Evolutionary conservation across 2,113 vertebrate genomes (phyloP).

Genomic region (Phainopepla nitens): DNA sequence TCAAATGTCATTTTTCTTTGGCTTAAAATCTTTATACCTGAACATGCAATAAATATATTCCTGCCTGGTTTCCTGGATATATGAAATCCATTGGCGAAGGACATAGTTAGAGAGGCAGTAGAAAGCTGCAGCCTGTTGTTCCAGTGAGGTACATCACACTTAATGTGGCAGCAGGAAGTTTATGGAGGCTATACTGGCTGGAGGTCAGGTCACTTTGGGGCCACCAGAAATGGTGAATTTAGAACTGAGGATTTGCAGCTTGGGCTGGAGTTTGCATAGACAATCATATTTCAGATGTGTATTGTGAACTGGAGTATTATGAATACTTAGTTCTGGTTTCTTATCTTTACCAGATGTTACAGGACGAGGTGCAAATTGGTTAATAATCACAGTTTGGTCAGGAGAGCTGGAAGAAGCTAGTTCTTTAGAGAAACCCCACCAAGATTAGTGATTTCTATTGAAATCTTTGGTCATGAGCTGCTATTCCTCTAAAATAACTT

Average conservation of each 20-base stretch:
- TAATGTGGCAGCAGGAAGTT: not conserved
- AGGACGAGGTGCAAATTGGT: not conserved
- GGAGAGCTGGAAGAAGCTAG: not conserved
- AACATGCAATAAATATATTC: not conserved
- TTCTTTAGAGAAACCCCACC: too few relatives aligned
- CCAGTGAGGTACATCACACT: not conserved
- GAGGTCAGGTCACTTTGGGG: not conserved
- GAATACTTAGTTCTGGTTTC: not conserved
- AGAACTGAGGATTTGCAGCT: not conserved
- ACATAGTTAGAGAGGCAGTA: not conserved
- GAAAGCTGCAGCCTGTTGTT: not conserved
- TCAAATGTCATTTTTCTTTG: not conserved
- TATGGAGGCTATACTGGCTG: not conserved
- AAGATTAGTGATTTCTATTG: not conserved
- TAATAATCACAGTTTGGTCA: not conserved
- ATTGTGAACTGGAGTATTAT: not conserved
- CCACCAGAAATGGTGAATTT: not conserved
- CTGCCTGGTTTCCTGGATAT: not conserved
- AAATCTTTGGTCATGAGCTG: not conserved
- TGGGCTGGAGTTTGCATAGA: not conserved
- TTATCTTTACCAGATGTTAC: not conserved
- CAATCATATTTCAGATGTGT: not conserved
- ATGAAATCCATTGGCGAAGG: not conserved
- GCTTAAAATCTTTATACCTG: not conserved
- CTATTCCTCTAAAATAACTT: not conserved